Evolutionary conservation across 2,888 invertebrate genomes (phyloP).

Genomic region (Pristionchus entomophagus): DNA sequence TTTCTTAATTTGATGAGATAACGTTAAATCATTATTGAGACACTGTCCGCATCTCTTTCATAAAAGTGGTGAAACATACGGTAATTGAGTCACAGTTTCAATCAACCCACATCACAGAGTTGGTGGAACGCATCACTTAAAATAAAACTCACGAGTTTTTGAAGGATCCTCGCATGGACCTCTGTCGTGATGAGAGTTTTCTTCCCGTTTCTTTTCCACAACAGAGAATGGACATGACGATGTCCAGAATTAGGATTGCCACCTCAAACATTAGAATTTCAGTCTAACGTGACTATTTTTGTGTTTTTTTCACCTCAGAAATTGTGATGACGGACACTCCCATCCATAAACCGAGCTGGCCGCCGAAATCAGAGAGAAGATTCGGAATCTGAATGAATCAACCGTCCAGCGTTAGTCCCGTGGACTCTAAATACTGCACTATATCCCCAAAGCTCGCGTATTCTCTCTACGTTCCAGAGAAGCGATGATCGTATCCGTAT

Average conservation of each 20-base stretch:
- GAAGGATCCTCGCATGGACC: conserved; percentile 1
- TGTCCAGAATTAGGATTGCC: conserved; percentile 18
- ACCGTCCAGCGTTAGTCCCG: no score
- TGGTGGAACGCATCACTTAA: background rate
- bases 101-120: background rate
- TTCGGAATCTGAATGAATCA: conserved; percentile 62
- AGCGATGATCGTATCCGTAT: no score
- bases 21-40: no score
- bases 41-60: no score
- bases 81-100: no score
- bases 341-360: conserved; percentile 72
- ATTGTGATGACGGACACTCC: conserved; percentile 57
- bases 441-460: no score
- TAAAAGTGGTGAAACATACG: no score
- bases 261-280: background rate
- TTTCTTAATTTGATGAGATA: no score
- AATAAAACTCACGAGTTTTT: conserved; percentile 1
- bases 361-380: conserved; percentile 73
- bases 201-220: conserved; percentile 14
- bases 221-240: conserved; percentile 10
- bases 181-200: conserved; percentile 16
- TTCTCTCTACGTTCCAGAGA: no score
- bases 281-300: no score
- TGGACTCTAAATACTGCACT: no score
- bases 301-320: no score